phyloP scores from a whole-genome alignment of 1,140 invertebrate genomes.

The Ips typographus region DNA sequence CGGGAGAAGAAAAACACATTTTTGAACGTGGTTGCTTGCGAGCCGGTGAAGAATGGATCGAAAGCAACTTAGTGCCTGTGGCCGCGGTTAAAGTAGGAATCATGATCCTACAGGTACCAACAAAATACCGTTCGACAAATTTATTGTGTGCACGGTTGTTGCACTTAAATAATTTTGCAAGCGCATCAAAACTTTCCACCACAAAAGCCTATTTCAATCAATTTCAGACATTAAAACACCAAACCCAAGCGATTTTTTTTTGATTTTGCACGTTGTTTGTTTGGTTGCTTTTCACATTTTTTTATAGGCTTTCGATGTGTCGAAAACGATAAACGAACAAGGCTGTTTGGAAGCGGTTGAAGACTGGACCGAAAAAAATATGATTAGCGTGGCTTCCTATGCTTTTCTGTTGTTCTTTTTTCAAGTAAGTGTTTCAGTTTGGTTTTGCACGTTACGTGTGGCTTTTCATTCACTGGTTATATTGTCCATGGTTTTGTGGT shows the following conservation, averaged over 20 bases:
- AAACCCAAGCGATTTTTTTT: constrained; percentile 31
- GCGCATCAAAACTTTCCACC: not conserved
- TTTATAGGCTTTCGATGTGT: constrained; percentile 67
- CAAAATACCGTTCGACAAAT: not conserved
- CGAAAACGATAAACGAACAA: constrained; percentile 87
- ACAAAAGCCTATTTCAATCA: not conserved
- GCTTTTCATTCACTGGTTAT: too few species aligned
- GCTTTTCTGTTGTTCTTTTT: constrained; percentile 83
- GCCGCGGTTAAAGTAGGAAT: constrained; percentile 79
- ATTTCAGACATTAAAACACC: not conserved
- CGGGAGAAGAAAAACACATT: constrained; percentile 83
- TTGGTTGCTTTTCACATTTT: constrained; percentile 49
- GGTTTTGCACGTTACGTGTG: too few species aligned
- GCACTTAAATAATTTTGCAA: too few species aligned
- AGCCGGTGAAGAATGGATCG: constrained; percentile 92
- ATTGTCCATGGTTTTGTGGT: too few species aligned
- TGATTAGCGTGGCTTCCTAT: constrained; percentile 85
- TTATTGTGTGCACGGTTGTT: not conserved
- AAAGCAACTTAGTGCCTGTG: constrained; percentile 85
- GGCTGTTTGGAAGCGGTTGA: constrained; percentile 91
- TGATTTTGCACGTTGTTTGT: constrained; percentile 34
- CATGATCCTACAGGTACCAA: constrained; percentile 77
- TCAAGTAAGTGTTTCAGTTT: constrained; percentile 71
- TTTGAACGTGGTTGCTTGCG: constrained; percentile 92
- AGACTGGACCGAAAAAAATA: constrained; percentile 92